Conservation (phyloP, 2,797 vertebrate genomes). For the Parauchenoglanis punctatus region DNA sequence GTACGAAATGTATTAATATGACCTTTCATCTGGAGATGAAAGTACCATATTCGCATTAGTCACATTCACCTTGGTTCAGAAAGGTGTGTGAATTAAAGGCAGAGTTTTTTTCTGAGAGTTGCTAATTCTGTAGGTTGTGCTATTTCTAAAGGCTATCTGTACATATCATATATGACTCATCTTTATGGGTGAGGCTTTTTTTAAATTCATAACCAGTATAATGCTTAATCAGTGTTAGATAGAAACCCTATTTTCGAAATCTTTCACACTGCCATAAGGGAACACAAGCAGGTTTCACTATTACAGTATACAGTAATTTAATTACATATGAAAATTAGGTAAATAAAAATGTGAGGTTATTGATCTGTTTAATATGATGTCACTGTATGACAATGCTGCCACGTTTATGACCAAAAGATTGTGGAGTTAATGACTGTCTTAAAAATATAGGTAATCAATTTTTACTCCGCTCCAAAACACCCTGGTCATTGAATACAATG, state of each 20-base stretch:
- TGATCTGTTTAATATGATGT: not conserved
- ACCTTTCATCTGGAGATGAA: constrained; percentile 22
- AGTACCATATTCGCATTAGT: constrained; percentile 17
- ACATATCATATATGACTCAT: not conserved
- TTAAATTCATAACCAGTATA: not conserved
- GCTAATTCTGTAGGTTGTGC: not conserved
- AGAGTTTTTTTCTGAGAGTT: constrained; percentile 4
- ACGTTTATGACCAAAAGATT: not conserved
- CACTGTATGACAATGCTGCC: not conserved
- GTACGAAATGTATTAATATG: constrained; percentile 15
- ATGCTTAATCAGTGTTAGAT: not conserved
- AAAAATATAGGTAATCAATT: not conserved
- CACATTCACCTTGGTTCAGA: constrained; percentile 30
- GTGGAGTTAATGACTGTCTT: not conserved
- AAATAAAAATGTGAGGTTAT: not conserved
- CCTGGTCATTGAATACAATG: not conserved
- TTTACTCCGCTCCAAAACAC: not conserved
- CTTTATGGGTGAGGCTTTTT: not conserved
- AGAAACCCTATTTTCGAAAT: not conserved
- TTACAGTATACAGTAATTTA: not conserved
- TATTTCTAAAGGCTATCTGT: not conserved
- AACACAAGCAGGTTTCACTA: not conserved
- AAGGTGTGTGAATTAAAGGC: constrained; percentile 2
- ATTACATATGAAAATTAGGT: not conserved
- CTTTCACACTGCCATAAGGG: not conserved